Evolutionary conservation across 2,888 invertebrate genomes (phyloP).

Genomic region (Ophonus ardosiacus): DNA sequence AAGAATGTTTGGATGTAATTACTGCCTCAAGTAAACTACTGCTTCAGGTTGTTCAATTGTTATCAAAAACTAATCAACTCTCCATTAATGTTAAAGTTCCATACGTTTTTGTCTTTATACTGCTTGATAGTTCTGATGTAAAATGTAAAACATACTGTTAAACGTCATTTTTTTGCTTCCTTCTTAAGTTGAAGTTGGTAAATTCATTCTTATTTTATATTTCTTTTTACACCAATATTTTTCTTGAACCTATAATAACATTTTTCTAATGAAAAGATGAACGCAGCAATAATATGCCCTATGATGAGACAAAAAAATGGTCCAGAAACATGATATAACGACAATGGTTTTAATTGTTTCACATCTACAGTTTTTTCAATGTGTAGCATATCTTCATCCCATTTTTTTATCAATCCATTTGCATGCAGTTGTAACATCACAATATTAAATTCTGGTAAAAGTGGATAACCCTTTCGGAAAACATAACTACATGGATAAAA

Average conservation of each 20-base stretch:
- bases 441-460: background rate
- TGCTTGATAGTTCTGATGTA: too few species aligned
- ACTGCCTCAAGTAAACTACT: too few species aligned
- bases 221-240: background rate
- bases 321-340: background rate
- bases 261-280: constrained; percentile 4
- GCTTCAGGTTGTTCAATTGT: too few species aligned
- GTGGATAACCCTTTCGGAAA: constrained; percentile 37
- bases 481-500: background rate
- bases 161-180: too few species aligned
- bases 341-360: background rate
- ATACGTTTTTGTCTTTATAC: too few species aligned
- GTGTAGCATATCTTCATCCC: constrained; percentile 4
- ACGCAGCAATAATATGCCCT: background rate
- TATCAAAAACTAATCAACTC: too few species aligned
- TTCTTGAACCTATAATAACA: background rate
- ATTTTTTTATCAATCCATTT: constrained; percentile 28
- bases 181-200: too few species aligned
- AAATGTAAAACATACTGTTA: too few species aligned
- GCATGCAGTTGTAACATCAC: background rate
- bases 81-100: too few species aligned
- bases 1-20: too few species aligned
- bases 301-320: constrained; percentile 6
- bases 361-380: background rate
- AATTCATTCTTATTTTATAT: too few species aligned